Evolutionary conservation across 92 coral and sea anemone species (phyloP).

Genomic region (Hydrozoanthus gracilis): DNA sequence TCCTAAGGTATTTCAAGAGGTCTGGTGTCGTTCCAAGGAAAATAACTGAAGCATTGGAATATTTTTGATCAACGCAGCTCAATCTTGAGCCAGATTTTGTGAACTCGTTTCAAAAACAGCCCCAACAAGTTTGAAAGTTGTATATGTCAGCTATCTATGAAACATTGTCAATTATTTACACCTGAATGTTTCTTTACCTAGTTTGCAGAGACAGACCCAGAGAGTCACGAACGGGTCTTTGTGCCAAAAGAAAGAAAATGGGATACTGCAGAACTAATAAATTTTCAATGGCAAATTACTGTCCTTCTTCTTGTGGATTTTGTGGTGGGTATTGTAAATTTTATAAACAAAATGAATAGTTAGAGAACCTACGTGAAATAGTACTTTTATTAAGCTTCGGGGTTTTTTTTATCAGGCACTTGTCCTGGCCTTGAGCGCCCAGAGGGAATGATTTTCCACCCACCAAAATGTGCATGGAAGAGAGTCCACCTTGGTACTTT

Average conservation of each 20-base stretch:
- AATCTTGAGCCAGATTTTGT: no score
- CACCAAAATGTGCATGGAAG: background rate
- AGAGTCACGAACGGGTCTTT: background rate
- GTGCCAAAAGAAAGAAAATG: background rate
- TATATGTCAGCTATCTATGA: no score
- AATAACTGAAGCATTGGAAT: no score
- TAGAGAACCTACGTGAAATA: no score
- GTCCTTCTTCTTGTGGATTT: slow-evolving; percentile 7
- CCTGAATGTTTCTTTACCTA: background rate
- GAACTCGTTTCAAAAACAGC: no score
- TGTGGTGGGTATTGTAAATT: slow-evolving; percentile 8
- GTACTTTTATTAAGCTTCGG: background rate
- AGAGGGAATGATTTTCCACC: background rate
- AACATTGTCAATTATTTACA: no score
- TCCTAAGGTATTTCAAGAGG: no score
- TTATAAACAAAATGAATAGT: background rate
- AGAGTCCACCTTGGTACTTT: background rate
- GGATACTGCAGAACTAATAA: background rate
- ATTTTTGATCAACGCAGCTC: no score
- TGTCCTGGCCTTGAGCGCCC: background rate
- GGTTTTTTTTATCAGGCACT: background rate
- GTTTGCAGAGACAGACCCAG: background rate
- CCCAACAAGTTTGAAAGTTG: no score
- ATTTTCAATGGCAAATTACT: background rate
- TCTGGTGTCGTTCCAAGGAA: no score